These are phyloP conservation scores for Coptodon bakossiorum DNA, from an alignment of 2,113 vertebrate genomes.

Conservation along the genomic window DNA sequence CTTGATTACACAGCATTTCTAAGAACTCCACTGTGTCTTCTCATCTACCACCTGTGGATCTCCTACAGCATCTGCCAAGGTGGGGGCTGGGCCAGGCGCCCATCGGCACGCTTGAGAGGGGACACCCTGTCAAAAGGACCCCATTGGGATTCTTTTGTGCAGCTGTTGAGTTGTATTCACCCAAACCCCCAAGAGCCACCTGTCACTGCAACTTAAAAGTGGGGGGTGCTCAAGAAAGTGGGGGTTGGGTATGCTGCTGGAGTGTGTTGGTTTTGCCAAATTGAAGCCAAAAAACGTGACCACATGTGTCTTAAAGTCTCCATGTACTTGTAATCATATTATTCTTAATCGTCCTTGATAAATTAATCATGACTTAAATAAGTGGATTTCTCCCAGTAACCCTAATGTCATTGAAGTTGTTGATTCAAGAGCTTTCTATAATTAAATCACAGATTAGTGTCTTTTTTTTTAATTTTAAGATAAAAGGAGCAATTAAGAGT, in stretches of 20 bases:
- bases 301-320: background rate
- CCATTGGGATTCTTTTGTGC: constrained; percentile 70
- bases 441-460: constrained; percentile 13
- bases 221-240: constrained; percentile 16
- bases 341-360: background rate
- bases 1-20: constrained; percentile 6
- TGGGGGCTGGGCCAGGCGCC: constrained; percentile 48
- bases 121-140: constrained; percentile 54
- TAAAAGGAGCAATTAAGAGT: background rate
- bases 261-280: background rate
- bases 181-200: constrained; percentile 69
- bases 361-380: background rate
- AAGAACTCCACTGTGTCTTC: background rate
- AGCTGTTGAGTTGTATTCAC: constrained; percentile 68
- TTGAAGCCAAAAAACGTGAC: background rate
- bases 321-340: background rate
- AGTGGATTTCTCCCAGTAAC: background rate
- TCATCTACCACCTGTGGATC: constrained; percentile 63
- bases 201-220: constrained; percentile 71
- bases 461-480: background rate
- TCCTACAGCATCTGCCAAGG: constrained; percentile 62
- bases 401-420: background rate
- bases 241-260: constrained; percentile 22
- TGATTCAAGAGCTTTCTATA: background rate
- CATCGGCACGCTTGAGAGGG: constrained; percentile 65